Evolutionary conservation across 2,797 vertebrate species (phyloP), one percentile per base, ranked within the genome.

Genomic region (Lepus townsendii): DNA sequence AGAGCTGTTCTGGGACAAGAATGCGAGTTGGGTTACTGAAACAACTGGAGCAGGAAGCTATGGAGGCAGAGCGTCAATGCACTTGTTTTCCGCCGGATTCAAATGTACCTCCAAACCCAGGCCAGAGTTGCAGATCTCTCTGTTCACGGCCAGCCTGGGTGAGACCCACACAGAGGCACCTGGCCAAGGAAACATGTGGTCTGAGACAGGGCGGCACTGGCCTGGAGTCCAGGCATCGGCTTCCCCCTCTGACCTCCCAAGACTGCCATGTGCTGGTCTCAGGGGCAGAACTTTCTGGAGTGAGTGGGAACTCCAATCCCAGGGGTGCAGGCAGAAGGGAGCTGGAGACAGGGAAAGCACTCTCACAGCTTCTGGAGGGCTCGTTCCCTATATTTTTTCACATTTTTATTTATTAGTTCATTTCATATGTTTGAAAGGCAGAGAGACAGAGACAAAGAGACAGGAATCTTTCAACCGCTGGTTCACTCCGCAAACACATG

Each of bases 141-240:
- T 19, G 6, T 19, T 62, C 30, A 30, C 0, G 7, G 1, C 3
- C 60, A 16, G 1, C 20, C 8, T 7, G 10, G 20, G 8, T 62
- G 30, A 76, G 5, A 24, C 50, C 62, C 72, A 6, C 5, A 5
- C 17, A 38, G 66, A 52, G n/a, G 16, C 10, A 5, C 17, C 62
- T 57, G 52, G 12, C n/a, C 13, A 47, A 68, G 4, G 27, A 22
- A 63, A 17, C 6, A 1, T 14, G 3, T 30, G 13, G 76, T 60
- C 9, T 24, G 38, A 69, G 12, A 82, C 42, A 20, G 3, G 8
- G 32, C 47, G 47, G 13, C 32, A 10, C 7, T 17, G 17, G 27
- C 62, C 50, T 50, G 62, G n/a, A 50, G 38, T 7, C 68, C 87
- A 24, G 27, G 20, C 20, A 8, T 7, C 73, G 52, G 6, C 26